These are phyloP conservation scores for Chironomus striatipennis DNA, from an alignment of 1,140 invertebrate genomes.

Conservation along the genomic window DNA sequence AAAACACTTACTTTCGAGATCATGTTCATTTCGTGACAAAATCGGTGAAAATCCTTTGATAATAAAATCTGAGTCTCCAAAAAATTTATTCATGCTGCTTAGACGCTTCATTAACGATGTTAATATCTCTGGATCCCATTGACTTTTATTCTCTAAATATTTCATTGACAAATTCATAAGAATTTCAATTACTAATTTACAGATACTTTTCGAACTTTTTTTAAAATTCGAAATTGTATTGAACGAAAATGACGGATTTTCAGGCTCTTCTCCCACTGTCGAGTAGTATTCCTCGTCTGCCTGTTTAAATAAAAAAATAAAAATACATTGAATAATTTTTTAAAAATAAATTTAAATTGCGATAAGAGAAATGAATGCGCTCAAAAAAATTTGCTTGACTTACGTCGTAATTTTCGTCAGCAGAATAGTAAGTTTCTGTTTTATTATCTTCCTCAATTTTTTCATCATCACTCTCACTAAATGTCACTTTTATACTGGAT, in stretches of 20 bases:
- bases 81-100: conserved; percentile 35
- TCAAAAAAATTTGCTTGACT: conserved; percentile 27
- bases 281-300: conserved; percentile 35
- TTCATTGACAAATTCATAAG: conserved; percentile 34
- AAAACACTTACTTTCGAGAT: neutral
- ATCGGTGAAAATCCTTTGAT: conserved; percentile 35
- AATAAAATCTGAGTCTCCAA: conserved; percentile 36
- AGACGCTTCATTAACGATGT: conserved; percentile 35
- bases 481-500: conserved; percentile 33
- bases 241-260: conserved; percentile 30
- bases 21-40: conserved; percentile 32
- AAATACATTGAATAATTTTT: neutral
- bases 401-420: conserved; percentile 39
- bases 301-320: neutral
- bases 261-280: conserved; percentile 32
- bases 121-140: conserved; percentile 35
- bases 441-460: conserved; percentile 35
- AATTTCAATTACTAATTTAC: conserved; percentile 37
- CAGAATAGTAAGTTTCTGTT: conserved; percentile 35
- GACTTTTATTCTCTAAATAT: conserved; percentile 34
- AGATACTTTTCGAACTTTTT: conserved; percentile 34
- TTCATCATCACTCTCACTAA: conserved; percentile 28
- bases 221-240: conserved; percentile 32
- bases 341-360: neutral
- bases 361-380: neutral